Base-by-base conservation (phyloP, 2,113 vertebrate genomes). In the Poeciliopsis retropinna region DNA sequence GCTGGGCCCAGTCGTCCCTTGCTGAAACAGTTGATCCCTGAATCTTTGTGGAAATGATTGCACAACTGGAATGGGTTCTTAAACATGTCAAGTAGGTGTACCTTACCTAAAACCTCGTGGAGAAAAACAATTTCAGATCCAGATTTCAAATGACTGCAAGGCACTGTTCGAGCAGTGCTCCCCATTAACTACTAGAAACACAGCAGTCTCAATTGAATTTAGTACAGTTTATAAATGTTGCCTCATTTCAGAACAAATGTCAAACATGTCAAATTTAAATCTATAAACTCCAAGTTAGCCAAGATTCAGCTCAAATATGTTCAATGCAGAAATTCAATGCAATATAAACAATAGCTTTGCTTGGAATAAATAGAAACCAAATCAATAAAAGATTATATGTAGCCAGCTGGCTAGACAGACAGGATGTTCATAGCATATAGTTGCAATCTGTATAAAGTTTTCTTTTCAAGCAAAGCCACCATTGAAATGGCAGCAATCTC, bases 11-110 rank as follows among this genome's bases (percentile, higher is more conserved):
- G 78, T 84, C 89, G 80, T 78, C 68, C 79, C 44, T 70, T 37
- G 66, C 65, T 62, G 82, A 76, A 85, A 78, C 79, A 76, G 83
- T 76, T 89, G 79, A 92, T 90, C 89, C 89, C 70, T 34, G 75
- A 70, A 87, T 90, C 81, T 87, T 67, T 70, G 78, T 61, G 73
- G 70, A 73, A 63, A 76, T 65, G 70, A 83, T 89, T 66, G 73
- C 44, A 71, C 72, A 71, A 67, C 75, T 34, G 70, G 72, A 72
- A 70, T 67, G 64, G 69, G 61, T 67, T 60, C 63, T 25, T 70
- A 32, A 75, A 76, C 64, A 47, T 73, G 72, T 79, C 65, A 54
- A 41, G 60, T 57, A 44, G 68, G 64, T 73, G 47, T 68, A 47
- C 37, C 69, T 65, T 37, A n/a, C 60, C 15, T 64, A 76, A 60